Percentiles rank a stretch among this genome's conserved stretches.
phyloP scores from a whole-genome alignment of 2,113 vertebrate genomes.

The Amblyornis subalaris region DNA sequence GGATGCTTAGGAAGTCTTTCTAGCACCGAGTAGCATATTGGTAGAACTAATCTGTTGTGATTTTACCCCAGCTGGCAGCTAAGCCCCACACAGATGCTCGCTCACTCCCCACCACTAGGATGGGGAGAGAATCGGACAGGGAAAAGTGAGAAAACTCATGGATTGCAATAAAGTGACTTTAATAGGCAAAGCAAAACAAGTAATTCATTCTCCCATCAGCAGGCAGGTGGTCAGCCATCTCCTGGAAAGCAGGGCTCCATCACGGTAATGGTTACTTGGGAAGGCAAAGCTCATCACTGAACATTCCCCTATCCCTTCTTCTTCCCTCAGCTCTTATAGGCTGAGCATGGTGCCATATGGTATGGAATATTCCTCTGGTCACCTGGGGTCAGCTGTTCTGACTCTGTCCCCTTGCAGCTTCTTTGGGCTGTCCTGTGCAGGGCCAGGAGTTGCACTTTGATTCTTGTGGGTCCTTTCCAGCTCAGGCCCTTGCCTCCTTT shows the following conservation, averaged over 20 bases:
- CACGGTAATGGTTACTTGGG: accelerated
- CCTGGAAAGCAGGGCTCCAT: background rate
- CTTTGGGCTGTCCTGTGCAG: accelerated
- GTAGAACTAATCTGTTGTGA: background rate
- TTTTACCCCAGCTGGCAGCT: background rate
- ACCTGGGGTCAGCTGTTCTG: background rate
- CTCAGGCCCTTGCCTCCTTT: background rate
- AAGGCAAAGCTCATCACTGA: background rate
- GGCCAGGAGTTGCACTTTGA: background rate
- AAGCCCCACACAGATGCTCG: background rate
- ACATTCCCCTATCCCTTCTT: background rate
- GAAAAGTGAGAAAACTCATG: background rate
- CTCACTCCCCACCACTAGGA: background rate
- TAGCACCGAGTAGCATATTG: background rate
- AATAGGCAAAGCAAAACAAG: background rate
- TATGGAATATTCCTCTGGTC: background rate
- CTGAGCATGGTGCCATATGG: too few relatives aligned
- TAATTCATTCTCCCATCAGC: background rate
- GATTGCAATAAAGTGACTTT: background rate
- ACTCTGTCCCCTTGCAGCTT: background rate
- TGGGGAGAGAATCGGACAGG: background rate
- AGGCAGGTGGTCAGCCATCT: background rate
- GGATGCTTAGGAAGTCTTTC: background rate
- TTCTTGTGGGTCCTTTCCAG: background rate
- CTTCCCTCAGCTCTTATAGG: background rate